phyloP scores from a whole-genome alignment of 1,140 invertebrate genomes.

The Stegodyphus mimosarum region DNA sequence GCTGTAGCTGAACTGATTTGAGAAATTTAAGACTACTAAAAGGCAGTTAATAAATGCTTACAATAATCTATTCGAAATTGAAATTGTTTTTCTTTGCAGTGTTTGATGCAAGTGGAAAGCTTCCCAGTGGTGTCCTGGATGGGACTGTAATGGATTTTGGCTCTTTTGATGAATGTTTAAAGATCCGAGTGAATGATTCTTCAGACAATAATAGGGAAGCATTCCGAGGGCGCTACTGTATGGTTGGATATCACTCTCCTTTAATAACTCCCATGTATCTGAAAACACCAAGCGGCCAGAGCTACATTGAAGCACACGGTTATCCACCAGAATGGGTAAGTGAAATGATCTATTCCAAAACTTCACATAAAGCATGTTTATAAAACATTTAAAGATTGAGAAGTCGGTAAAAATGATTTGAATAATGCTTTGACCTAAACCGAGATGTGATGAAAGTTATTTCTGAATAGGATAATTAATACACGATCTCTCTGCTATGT shows the following conservation, averaged over 20 bases:
- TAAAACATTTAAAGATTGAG: not conserved
- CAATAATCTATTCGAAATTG: too few relatives aligned
- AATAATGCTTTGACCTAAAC: not conserved
- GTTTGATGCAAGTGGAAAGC: conserved; percentile 45
- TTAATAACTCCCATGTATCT: not conserved
- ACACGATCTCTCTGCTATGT: too few relatives aligned
- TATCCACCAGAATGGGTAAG: conserved; percentile 15
- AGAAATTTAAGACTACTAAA: too few relatives aligned
- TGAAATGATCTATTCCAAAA: not conserved
- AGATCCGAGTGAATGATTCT: conserved; percentile 20
- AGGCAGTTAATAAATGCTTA: too few relatives aligned
- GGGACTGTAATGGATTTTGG: conserved; percentile 56
- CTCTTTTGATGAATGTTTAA: conserved; percentile 55
- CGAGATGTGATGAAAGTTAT: not conserved
- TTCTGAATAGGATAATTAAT: too few relatives aligned
- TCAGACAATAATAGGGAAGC: not conserved
- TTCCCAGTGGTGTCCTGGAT: conserved; percentile 47
- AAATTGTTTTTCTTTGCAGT: conserved; percentile 25
- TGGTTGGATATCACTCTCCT: conserved; percentile 11
- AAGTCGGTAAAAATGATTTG: too few relatives aligned
- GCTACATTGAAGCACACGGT: not conserved
- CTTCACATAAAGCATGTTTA: not conserved
- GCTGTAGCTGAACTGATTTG: too few relatives aligned
- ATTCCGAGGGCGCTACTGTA: conserved; percentile 28
- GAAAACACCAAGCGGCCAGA: not conserved